A percentile compares a stretch with the other conserved stretches of the same genome.
Conservation (phyloP, 1,140 invertebrate genomes). For the Pectinophora gossypiella region DNA sequence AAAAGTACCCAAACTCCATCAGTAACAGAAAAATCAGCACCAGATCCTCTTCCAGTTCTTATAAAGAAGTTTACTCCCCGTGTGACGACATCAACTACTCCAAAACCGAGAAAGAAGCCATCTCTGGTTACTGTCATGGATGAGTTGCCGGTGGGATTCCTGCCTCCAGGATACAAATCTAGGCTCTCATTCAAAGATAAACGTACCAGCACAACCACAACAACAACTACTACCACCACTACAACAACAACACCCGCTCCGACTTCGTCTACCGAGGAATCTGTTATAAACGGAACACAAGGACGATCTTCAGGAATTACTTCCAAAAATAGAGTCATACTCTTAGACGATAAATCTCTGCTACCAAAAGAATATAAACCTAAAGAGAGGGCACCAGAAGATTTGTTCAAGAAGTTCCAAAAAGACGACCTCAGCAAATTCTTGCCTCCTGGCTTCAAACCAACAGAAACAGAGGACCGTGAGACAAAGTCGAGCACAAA, state of each 20-base stretch:
- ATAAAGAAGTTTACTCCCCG: slow-evolving; percentile 82
- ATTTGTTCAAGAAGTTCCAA: slow-evolving; percentile 45
- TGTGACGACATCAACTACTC: slow-evolving; percentile 72
- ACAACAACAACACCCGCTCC: slow-evolving; percentile 52
- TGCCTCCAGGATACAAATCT: slow-evolving; percentile 80
- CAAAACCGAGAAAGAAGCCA: slow-evolving; percentile 68
- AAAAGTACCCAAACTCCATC: slow-evolving; percentile 60
- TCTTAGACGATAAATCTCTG: slow-evolving; percentile 77
- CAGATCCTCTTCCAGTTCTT: slow-evolving; percentile 71
- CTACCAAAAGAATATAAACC: slow-evolving; percentile 81
- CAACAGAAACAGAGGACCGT: slow-evolving; percentile 35
- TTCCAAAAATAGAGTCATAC: slow-evolving; percentile 72
- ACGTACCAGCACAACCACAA: slow-evolving; percentile 69
- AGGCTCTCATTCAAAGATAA: slow-evolving; percentile 72
- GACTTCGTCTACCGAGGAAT: slow-evolving; percentile 22
- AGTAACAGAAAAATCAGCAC: slow-evolving; percentile 61
- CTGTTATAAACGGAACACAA: slow-evolving; percentile 59
- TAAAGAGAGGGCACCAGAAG: slow-evolving; percentile 65
- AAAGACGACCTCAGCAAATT: slow-evolving; percentile 78
- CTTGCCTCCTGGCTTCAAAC: slow-evolving; percentile 78
- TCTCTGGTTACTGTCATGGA: slow-evolving; percentile 77
- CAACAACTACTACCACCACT: slow-evolving; percentile 65
- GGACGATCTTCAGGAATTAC: slow-evolving; percentile 65
- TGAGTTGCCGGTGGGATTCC: slow-evolving; percentile 76
- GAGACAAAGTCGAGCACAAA: slow-evolving; percentile 37